phyloP scores from a whole-genome alignment of 2,888 invertebrate genomes.

The Himalopsyche tibetana region DNA sequence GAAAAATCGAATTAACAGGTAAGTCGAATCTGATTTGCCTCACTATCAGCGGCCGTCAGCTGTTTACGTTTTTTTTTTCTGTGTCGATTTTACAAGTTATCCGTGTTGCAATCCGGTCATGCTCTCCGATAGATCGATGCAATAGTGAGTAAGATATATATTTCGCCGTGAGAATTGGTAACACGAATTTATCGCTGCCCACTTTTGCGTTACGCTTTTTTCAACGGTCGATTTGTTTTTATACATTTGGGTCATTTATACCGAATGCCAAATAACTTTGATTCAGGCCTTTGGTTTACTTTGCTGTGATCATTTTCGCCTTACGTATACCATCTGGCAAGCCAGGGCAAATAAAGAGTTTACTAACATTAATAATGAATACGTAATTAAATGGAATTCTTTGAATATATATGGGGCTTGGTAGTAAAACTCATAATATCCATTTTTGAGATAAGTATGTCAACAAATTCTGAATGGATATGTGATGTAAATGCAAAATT shows the following conservation, averaged over 20 bases:
- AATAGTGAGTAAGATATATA: neutral
- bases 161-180: neutral
- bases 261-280: neutral
- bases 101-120: constrained; percentile 21
- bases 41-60: constrained; percentile 1
- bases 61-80: neutral
- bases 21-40: constrained; percentile 2
- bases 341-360: too few relatives aligned
- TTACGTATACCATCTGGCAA: too few relatives aligned
- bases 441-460: too few relatives aligned
- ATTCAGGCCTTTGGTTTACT: neutral
- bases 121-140: constrained; percentile 15
- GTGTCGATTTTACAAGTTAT: neutral
- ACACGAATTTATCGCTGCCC: neutral
- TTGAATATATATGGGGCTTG: too few relatives aligned
- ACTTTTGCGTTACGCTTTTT: neutral
- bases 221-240: neutral
- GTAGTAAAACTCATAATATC: too few relatives aligned
- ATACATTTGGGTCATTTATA: neutral
- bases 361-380: too few relatives aligned
- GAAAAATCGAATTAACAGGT: constrained; percentile 4
- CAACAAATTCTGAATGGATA: too few relatives aligned
- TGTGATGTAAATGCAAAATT: too few relatives aligned
- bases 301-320: neutral
- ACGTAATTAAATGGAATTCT: too few relatives aligned